phyloP scores from a whole-genome alignment of 2,888 invertebrate species.

The Pseudococcus longispinus region DNA sequence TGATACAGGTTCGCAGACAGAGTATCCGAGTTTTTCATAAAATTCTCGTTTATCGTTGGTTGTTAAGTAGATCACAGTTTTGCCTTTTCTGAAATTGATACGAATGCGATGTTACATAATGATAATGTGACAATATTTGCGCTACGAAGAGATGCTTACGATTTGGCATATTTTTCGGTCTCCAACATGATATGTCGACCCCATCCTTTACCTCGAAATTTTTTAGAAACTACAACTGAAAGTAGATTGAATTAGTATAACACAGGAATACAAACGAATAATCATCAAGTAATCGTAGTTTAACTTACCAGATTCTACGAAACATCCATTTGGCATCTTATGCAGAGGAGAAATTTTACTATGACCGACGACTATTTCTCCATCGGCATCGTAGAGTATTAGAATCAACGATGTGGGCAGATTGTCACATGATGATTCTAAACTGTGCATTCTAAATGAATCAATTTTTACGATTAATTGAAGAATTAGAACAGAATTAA shows the following conservation, averaged over 20 bases:
- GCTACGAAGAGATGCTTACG: conserved; percentile 62
- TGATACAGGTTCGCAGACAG: conserved; percentile 60
- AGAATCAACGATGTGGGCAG: conserved; percentile 68
- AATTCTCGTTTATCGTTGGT: conserved; percentile 62
- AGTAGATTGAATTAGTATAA: conserved; percentile 49
- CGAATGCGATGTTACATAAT: background rate
- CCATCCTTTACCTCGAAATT: conserved; percentile 76
- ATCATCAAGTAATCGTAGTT: background rate
- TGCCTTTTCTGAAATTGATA: conserved; percentile 59
- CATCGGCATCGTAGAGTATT: conserved; percentile 62
- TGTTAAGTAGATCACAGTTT: conserved; percentile 61
- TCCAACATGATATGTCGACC: conserved; percentile 78
- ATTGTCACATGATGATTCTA: conserved; percentile 75
- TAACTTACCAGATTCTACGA: conserved; percentile 73
- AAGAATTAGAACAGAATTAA: background rate
- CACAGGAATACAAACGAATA: background rate
- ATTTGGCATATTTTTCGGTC: conserved; percentile 74
- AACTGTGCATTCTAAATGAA: conserved; percentile 69
- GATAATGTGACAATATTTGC: background rate
- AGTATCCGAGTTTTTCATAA: conserved; percentile 62
- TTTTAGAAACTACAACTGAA: conserved; percentile 72
- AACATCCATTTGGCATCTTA: conserved; percentile 74
- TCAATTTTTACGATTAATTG: background rate
- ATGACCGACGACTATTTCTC: conserved; percentile 73
- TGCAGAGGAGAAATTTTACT: conserved; percentile 79